phyloP scores from a whole-genome alignment of 2,113 vertebrate species.

The Dasyornis broadbenti region DNA sequence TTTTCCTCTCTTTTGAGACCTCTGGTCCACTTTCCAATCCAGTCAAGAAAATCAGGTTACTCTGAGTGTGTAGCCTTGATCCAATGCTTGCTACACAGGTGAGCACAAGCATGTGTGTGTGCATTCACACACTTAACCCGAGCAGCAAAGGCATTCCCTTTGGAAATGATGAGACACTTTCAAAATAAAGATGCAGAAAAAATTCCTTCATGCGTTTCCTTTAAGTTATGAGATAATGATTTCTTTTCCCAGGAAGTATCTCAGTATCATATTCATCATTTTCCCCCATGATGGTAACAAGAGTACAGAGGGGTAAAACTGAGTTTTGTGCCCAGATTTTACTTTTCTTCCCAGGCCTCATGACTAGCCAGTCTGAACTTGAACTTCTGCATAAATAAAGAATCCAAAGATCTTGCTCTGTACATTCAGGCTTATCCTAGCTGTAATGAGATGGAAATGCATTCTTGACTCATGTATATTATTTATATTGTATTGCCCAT shows the following conservation, averaged over 20 bases:
- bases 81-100: accelerated
- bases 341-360: neutral
- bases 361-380: neutral
- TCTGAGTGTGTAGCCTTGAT: neutral
- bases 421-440: neutral
- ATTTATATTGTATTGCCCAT: neutral
- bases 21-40: neutral
- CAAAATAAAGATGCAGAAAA: neutral
- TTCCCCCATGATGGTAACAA: neutral
- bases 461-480: neutral
- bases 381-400: neutral
- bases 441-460: neutral
- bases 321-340: neutral
- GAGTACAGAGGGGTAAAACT: neutral
- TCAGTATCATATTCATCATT: neutral
- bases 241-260: neutral
- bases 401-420: neutral
- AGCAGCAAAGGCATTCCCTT: neutral
- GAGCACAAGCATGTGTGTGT: accelerated
- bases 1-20: neutral
- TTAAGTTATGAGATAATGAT: neutral
- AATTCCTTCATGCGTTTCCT: neutral
- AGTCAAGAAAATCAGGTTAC: neutral
- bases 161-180: neutral
- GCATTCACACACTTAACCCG: accelerated